Conservation (phyloP, 2,888 invertebrate genomes). For the Cremastobaeus sp. region DNA sequence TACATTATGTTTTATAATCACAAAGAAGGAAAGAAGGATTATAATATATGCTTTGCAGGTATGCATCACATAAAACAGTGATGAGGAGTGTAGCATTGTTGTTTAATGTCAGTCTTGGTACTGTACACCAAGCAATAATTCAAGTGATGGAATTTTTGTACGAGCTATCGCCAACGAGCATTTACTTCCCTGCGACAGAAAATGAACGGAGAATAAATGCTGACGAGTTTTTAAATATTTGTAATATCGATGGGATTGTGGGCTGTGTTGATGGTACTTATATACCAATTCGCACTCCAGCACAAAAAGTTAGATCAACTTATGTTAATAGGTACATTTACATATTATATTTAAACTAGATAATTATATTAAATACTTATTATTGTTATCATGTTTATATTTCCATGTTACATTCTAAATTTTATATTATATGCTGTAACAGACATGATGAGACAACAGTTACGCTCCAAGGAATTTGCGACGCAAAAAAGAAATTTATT, state of each 20-base stretch:
- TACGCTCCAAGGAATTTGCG: conserved; percentile 23
- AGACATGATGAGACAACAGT: conserved; percentile 17
- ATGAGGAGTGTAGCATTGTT: conserved; percentile 2
- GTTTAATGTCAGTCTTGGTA: not conserved
- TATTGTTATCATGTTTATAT: too few relatives aligned
- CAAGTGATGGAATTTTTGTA: conserved; percentile 10
- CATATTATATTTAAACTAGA: too few relatives aligned
- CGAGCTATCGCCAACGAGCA: conserved; percentile 8
- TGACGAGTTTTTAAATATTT: not conserved
- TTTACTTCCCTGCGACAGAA: conserved; percentile 10
- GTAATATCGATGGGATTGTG: conserved; percentile 7
- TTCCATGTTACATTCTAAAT: too few relatives aligned
- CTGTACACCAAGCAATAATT: not conserved
- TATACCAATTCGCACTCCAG: conserved; percentile 21
- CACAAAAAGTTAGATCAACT: conserved; percentile 11
- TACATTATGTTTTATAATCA: not conserved
- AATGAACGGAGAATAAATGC: not conserved
- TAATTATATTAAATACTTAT: too few relatives aligned
- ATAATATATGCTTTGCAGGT: conserved; percentile 3
- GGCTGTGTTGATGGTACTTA: conserved; percentile 22
- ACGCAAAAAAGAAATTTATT: conserved; percentile 13
- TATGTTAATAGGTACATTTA: conserved; percentile 12
- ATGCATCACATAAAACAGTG: conserved; percentile 7
- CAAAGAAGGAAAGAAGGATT: not conserved
- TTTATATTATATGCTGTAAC: not conserved